Conservation (phyloP, 2,113 vertebrate genomes). For the Ictalurus punctatus region DNA sequence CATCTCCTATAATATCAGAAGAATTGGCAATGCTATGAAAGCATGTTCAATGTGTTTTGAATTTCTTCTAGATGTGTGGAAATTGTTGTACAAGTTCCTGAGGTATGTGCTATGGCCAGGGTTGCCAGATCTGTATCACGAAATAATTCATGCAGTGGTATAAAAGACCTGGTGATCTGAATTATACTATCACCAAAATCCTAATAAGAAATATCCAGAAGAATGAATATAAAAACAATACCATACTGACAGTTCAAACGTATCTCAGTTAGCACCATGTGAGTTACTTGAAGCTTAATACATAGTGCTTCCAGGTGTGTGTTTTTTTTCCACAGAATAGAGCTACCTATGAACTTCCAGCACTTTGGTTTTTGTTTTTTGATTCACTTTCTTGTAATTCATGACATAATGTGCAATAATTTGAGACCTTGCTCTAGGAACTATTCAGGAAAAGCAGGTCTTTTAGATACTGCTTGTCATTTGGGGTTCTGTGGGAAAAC, state of each 20-base stretch:
- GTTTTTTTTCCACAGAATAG: not conserved
- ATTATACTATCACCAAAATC: not conserved
- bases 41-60: not conserved
- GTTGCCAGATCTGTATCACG: not conserved
- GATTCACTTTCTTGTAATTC: not conserved
- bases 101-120: not conserved
- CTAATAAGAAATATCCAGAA: not conserved
- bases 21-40: not conserved
- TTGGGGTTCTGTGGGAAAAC: not conserved
- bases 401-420: not conserved
- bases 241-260: not conserved
- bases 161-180: not conserved
- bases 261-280: not conserved
- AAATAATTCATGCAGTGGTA: not conserved
- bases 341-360: not conserved
- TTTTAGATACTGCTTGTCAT: not conserved
- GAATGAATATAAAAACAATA: not conserved
- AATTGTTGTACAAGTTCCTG: not conserved
- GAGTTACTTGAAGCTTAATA: not conserved
- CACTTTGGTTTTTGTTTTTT: not conserved
- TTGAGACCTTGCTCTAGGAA: not conserved
- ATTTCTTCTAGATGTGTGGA: not conserved
- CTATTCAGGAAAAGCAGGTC: not conserved
- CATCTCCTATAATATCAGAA: not conserved
- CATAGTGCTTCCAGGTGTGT: not conserved